Base-by-base conservation (phyloP, 2,797 vertebrate genomes). In the Scleropages formosus region DNA sequence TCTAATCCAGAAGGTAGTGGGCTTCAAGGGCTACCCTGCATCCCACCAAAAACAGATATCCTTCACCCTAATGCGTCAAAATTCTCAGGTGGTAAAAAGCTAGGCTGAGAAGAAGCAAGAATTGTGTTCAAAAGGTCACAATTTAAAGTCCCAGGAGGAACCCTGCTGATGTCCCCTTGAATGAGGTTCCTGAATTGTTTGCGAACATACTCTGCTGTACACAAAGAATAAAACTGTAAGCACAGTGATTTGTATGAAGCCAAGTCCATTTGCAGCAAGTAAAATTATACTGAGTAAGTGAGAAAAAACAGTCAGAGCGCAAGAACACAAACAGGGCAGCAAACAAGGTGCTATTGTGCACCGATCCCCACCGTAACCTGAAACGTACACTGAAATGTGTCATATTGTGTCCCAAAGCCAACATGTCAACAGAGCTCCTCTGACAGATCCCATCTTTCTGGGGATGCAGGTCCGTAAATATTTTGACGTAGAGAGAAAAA, bases 61-160 rank as follows among this genome's bases (percentile, higher is more conserved):
- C 79, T 78, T 74, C 22, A 69, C 31, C 68, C 78, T 73, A 87
- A 39, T 39, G 82, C 84, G 81, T 86, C 80, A 81, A 79, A 85
- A 89, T 77, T 0, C 31, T n/a, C 15, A 16, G 82, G 85, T 82
- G 87, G 87, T 88, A 84, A 91, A 89, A 84, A 16, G 84, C 27
- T 20, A 78, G 86, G 88, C 77, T 80, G 78, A 47, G 73, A 81
- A 82, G 84, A 81, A 79, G 15, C 62, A 39, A 3, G 24, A 10
- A 4, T 0, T 0, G 22, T 18, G 24, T 1, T 16, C 62, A 31
- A 31, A 39, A 39, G 6, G 31, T 39, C 39, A 39, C n/a, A n/a
- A 31, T 6, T 6, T 6, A 6, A 39, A 39, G 31, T 39, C 6
- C 6, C 6, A 39, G 6, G 6, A 6, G 6, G 31, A 31, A 2